Evolutionary conservation across 2,113 vertebrate species (phyloP).

Genomic region (Podarcis cretensis): DNA sequence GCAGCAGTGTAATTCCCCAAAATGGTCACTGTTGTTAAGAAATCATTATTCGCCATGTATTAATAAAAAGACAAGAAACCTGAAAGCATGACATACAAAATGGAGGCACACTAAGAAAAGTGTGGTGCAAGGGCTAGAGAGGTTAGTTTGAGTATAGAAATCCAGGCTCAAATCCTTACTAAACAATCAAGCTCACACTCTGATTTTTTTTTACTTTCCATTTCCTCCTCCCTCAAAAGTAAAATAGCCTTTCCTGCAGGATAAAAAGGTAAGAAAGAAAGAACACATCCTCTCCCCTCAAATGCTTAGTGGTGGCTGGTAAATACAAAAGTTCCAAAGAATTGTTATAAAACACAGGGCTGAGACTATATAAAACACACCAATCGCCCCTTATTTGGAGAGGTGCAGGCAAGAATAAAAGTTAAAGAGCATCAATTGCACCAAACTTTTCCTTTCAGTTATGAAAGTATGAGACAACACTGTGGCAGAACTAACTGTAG

Average conservation of each 20-base stretch:
- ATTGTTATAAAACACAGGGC: too few species aligned
- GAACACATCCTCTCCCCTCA: neutral
- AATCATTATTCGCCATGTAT: neutral
- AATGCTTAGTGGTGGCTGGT: neutral
- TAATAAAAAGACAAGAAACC: accelerated
- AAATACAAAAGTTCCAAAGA: too few species aligned
- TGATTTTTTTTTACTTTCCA: neutral
- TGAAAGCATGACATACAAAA: neutral
- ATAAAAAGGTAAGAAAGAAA: neutral
- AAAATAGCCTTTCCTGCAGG: neutral
- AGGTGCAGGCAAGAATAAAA: too few species aligned
- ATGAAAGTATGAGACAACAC: neutral
- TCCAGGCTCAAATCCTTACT: neutral
- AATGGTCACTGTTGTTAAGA: neutral
- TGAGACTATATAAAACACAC: too few species aligned
- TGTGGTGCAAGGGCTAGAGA: neutral
- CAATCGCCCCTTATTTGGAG: too few species aligned
- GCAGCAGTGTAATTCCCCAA: neutral
- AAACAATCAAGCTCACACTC: too few species aligned
- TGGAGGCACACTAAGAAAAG: too few species aligned
- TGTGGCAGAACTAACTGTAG: too few species aligned
- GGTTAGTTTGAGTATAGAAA: neutral
- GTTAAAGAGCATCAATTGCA: too few species aligned
- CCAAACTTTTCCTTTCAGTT: neutral
- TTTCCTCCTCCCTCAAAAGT: neutral